These are phyloP conservation scores for Zophobas morio DNA, from an alignment of 1,140 invertebrate species.

Conservation along the genomic window DNA sequence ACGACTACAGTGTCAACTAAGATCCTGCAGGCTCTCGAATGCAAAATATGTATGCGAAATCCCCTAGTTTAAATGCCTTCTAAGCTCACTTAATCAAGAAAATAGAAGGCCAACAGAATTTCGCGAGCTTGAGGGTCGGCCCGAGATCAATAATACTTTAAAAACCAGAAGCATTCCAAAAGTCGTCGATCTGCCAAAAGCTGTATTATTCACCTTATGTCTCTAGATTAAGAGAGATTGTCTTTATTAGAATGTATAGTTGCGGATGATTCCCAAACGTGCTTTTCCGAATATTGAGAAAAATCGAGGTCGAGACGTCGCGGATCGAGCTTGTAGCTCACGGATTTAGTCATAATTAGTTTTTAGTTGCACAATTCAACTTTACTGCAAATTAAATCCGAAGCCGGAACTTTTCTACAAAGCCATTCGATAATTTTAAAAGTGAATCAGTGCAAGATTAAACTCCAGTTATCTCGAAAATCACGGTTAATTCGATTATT, in stretches of 20 bases:
- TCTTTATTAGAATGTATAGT: too few relatives aligned
- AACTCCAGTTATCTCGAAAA: constrained; percentile 4
- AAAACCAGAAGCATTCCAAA: constrained; percentile 1
- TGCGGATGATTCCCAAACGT: too few relatives aligned
- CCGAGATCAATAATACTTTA: constrained; percentile 1
- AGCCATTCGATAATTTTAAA: constrained; percentile 7
- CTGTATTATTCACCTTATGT: constrained; percentile 14
- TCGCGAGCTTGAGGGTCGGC: not conserved
- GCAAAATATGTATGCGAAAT: not conserved
- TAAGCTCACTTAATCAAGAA: constrained; percentile 4
- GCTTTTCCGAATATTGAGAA: too few relatives aligned
- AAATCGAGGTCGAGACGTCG: too few relatives aligned
- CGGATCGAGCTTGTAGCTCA: too few relatives aligned
- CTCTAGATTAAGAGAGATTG: not conserved
- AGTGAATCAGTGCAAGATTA: constrained; percentile 4
- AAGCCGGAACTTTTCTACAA: not conserved
- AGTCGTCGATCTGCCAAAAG: constrained; percentile 14
- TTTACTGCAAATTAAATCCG: constrained; percentile 17
- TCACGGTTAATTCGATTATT: not conserved
- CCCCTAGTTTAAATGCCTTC: not conserved
- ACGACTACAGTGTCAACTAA: not conserved
- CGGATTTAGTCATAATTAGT: constrained; percentile 18
- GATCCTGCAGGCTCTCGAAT: not conserved
- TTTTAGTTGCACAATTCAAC: constrained; percentile 16
- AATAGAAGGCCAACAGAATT: not conserved